phyloP scores from a whole-genome alignment of 2,113 vertebrate genomes.

The Myiagra hebetior region DNA sequence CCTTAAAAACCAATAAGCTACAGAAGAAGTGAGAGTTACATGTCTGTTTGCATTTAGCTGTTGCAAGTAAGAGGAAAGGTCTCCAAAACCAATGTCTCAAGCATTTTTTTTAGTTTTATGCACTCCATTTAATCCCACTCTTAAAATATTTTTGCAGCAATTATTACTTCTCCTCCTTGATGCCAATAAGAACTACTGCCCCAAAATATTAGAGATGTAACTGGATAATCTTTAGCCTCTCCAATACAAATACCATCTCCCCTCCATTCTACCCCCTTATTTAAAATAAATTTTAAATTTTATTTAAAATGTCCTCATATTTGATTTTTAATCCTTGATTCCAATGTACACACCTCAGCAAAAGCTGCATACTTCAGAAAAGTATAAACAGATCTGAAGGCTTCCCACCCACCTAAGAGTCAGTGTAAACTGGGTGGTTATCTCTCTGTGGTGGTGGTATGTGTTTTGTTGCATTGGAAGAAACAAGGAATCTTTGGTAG shows the following conservation, averaged over 20 bases:
- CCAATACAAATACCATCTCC: background rate
- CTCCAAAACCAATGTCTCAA: background rate
- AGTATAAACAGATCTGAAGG: background rate
- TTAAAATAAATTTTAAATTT: no score
- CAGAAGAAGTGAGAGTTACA: background rate
- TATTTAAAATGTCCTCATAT: background rate
- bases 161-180: background rate
- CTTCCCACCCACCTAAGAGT: background rate
- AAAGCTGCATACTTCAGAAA: background rate
- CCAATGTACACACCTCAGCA: background rate
- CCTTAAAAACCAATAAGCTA: background rate
- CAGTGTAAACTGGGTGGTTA: background rate
- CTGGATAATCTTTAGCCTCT: background rate
- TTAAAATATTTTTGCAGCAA: background rate
- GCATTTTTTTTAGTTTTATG: background rate
- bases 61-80: background rate
- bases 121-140: background rate
- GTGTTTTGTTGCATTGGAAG: background rate
- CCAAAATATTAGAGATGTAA: background rate
- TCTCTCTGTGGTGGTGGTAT: background rate
- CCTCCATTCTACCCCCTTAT: background rate
- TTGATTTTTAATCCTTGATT: background rate
- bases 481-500: background rate
- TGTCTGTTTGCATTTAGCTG: background rate
- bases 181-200: fast-evolving